Base-by-base conservation (phyloP, 2,888 invertebrate genomes). In the Gryllus longicercus region DNA sequence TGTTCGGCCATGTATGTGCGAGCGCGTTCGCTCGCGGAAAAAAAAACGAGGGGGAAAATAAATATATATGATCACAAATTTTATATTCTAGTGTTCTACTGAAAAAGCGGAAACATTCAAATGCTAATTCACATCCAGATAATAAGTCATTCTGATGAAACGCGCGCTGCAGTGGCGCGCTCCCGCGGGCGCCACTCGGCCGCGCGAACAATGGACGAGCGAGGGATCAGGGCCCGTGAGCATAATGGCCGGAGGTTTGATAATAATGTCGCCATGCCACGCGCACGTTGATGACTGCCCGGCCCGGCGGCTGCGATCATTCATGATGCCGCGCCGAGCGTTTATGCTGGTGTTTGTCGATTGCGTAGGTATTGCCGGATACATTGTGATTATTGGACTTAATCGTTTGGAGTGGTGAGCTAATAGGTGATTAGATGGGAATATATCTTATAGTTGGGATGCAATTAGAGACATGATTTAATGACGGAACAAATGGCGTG, bases 1-100 rank as follows among this genome's bases (percentile, higher is more conserved):
- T 18, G 63, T 63, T n/a, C 16, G 63, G 11, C 14, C 63, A n/a
- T 63, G 63, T 63, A 63, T 63, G 63, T n/a, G 63, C 63, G 63
- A n/a, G 63, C 16, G 63, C 63, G 14, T 0, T 4, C 63, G 63
- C 63, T 63, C 38, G 38, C 38, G 5, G 8, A 8, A 5, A 14
- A 63, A 14, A 63, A 63, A 63, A 63, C 10, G 16, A 1, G 16
- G 63, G n/a, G 63, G 63, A 63, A 63, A 63, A 63, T 63, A 63
- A 63, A 63, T 63, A 63, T 63, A 63, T 63, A 63, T 63, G 63
- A 63, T 63, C 63, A 63, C 63, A 63, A 63, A 63, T 63, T 63
- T 63, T 63, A 63, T 63, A 63, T 63, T 63, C 63, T 63, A 63
- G 63, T 63, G 63, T 63, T 63, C 63, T 63, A 63, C 16, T 63